Base-by-base conservation (phyloP, 2,113 vertebrate species). In the Telmatochromis brichardi region DNA sequence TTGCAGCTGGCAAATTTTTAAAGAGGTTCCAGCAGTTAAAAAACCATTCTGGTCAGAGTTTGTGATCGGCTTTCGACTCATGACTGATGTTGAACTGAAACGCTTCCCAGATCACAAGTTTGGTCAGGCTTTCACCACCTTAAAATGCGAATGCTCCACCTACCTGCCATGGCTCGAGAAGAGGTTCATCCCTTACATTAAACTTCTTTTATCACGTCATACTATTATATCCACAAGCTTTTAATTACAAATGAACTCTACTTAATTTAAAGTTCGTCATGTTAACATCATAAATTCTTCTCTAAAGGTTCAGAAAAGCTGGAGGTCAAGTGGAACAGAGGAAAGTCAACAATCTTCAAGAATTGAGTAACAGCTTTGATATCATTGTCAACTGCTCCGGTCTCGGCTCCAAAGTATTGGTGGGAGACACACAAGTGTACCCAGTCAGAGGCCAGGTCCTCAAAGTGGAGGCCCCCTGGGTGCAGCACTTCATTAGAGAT, bases 151-250 rank as follows among this genome's bases (percentile, higher is more conserved):
- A 91, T 96, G 97, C 33, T 88, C 94, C 19, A 73, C 57, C n/a
- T 99, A 99, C 94, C 95, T 99, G 73, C 96, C 96, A 0, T 99
- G 99, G 99, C 89, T 99, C 79, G 93, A 98, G 91, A 97, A 97
- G 92, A 98, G 97, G 99, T 99, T 83, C 26, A 80, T 88, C 15
- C 6, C 8, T 2, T 21, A n/a, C 5, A 35, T 81, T 35, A 79
- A 71, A 55, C 7, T 19, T 14, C 42, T 17, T 17, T n/a, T 17
- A 19, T 76, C 26, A 45, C 7, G 7, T 87, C 12, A 73, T 45
- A 26, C 14, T 2, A 71, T 83, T 45, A n/a, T 31, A 50, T 47
- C 15, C 42, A 45, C 2, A 53, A 28, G 8, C 10, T 53, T 51
- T 45, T 17, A 45, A 17, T 71, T 42, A 40, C 47, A 58, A 51